Evolutionary conservation across 2,113 vertebrate species (phyloP).

Genomic region (Vanacampus margaritifer): DNA sequence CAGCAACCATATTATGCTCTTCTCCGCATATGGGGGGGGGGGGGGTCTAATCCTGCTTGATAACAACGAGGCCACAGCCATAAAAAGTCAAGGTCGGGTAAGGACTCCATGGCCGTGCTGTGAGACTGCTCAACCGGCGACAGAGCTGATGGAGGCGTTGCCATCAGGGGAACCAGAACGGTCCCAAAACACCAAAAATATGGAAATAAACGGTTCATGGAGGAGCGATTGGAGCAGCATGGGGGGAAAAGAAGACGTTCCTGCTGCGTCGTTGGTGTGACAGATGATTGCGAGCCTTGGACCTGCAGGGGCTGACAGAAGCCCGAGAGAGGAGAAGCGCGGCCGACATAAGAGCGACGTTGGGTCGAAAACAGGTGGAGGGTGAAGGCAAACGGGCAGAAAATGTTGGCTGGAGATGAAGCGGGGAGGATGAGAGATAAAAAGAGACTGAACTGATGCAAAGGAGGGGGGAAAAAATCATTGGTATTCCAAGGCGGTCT

Average conservation of each 20-base stretch:
- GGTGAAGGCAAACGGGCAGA: conserved; percentile 26
- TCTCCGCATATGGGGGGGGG: not conserved
- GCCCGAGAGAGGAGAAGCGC: conserved; percentile 16
- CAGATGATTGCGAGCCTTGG: conserved; percentile 59
- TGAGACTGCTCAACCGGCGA: not conserved
- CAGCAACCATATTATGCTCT: conserved; percentile 6
- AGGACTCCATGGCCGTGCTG: conserved; percentile 10
- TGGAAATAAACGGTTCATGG: not conserved
- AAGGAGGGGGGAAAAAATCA: conserved; percentile 36
- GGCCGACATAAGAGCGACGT: conserved; percentile 17
- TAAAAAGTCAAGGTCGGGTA: conserved; percentile 30
- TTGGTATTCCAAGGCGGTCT: conserved; percentile 74
- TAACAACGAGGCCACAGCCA: conserved; percentile 6
- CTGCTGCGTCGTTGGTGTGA: conserved; percentile 45
- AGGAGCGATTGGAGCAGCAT: conserved; percentile 31
- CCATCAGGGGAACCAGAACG: conserved; percentile 17
- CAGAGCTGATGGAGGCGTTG: conserved; percentile 6
- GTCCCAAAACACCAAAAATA: conserved; percentile 22
- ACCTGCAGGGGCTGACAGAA: conserved; percentile 46
- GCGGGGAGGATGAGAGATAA: conserved; percentile 17
- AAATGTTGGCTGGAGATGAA: conserved; percentile 30
- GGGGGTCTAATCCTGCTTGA: not conserved
- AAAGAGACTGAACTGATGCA: conserved; percentile 28
- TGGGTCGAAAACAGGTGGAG: conserved; percentile 46
- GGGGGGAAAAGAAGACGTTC: conserved; percentile 50